Conservation (phyloP, 1,140 invertebrate species). For the Brachionus rubens region DNA sequence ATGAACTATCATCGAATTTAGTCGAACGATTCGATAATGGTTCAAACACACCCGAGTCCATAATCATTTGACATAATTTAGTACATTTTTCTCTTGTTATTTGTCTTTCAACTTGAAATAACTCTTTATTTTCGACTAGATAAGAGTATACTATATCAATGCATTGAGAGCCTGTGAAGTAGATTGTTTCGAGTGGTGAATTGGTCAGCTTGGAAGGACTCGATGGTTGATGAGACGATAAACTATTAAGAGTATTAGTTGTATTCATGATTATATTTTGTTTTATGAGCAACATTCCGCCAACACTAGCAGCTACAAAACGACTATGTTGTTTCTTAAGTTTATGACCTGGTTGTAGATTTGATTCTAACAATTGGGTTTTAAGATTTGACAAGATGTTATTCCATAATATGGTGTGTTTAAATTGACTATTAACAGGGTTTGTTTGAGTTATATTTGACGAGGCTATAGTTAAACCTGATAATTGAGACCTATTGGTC, state of each 20-base stretch:
- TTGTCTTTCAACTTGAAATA: neutral
- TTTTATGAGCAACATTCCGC: constrained; percentile 24
- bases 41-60: constrained; percentile 36
- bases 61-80: constrained; percentile 37
- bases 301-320: constrained; percentile 5
- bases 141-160: neutral
- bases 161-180: constrained; percentile 30
- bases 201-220: constrained; percentile 21
- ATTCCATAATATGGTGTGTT: constrained; percentile 38
- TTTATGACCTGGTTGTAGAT: neutral
- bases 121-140: constrained; percentile 6
- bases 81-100: constrained; percentile 22
- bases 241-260: constrained; percentile 17
- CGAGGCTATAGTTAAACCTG: neutral
- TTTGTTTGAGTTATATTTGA: too few species aligned
- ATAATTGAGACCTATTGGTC: neutral
- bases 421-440: constrained; percentile 21
- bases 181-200: constrained; percentile 1
- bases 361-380: neutral
- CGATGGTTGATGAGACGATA: neutral
- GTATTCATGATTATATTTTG: constrained; percentile 37
- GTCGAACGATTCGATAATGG: neutral
- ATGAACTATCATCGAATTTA: constrained; percentile 15
- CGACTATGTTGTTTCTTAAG: constrained; percentile 39
- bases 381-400: constrained; percentile 30